These are phyloP conservation scores for Habropoda laboriosa DNA, from an alignment of 1,140 invertebrate genomes.

Conservation along the genomic window DNA sequence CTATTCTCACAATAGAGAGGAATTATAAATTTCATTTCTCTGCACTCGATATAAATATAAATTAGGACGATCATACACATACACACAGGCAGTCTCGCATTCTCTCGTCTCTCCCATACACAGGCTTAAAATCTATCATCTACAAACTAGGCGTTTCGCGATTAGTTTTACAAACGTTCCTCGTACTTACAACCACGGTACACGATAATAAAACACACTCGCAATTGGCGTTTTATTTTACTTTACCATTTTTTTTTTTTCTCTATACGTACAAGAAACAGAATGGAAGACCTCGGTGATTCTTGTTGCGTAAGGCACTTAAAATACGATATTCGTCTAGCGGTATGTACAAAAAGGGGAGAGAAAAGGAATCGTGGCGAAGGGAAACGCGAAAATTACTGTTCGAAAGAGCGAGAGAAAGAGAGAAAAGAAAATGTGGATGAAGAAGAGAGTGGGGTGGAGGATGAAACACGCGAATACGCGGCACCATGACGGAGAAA, in stretches of 20 bases:
- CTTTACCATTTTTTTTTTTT: no score
- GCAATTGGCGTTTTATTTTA: constrained; percentile 60
- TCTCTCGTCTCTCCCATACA: constrained; percentile 52
- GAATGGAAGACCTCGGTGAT: constrained; percentile 82
- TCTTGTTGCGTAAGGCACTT: constrained; percentile 82
- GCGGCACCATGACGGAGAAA: background rate
- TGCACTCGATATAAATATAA: constrained; percentile 79
- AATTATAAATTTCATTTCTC: constrained; percentile 75
- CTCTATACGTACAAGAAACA: constrained; percentile 73
- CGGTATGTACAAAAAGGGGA: constrained; percentile 70
- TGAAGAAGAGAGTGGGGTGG: background rate
- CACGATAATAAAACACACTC: constrained; percentile 45
- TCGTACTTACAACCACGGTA: constrained; percentile 55
- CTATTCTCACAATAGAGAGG: constrained; percentile 78
- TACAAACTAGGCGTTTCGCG: constrained; percentile 49
- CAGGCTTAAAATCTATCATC: constrained; percentile 57
- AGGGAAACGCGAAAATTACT: background rate
- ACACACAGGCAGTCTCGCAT: constrained; percentile 55
- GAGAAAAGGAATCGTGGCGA: background rate
- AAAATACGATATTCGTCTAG: constrained; percentile 71
- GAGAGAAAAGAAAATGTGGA: background rate
- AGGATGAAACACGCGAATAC: background rate
- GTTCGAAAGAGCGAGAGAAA: constrained; percentile 13
- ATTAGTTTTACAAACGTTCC: constrained; percentile 54
- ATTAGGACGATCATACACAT: constrained; percentile 74